Evolutionary conservation across 2,113 vertebrate genomes (phyloP), one percentile per base, ranked within the genome.

Genomic region (Proteles cristata): DNA sequence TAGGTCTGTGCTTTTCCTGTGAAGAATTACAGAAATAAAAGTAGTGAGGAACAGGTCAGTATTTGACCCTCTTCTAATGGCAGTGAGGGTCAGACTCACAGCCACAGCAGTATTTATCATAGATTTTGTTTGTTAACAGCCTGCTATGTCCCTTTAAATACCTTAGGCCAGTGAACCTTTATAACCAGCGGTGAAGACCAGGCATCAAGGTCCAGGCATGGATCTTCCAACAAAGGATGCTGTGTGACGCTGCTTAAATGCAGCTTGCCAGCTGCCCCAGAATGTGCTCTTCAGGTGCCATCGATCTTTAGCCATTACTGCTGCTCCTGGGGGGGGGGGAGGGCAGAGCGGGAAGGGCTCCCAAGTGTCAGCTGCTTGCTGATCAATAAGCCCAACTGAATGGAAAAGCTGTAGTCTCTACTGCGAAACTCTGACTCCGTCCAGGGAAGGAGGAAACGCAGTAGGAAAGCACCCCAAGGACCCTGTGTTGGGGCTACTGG

Each of bases 291-390:
- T 63, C 88, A 96, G 73, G 14, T 87, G 55, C 97, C 97, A 98
- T 97, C 96, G 93, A 97, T 98, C 98, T 97, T 96, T 97, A 89
- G 83, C 82, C 77, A 15, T 96, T 85, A 84, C 83, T 93, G 73
- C 88, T 84, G 26, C 82, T 96, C 23, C 28, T 89, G 21, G 35
- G 73, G 89, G 45, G 17, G 55, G 15, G 83, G 45, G 89, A 35
- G 6, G 55, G 55, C 83, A 35, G 53, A 43, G 11, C 2, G 89
- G 87, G 89, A 96, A 76, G 65, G 31, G 0, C 82, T 97, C 95
- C 17, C 26, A 82, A 71, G 45, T 71, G 61, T 93, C 73, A 93
- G 81, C 92, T 97, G 88, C 81, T 90, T 43, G 45, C 23, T 84
- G 86, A 93, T 98, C 97, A 65, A n/a, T 98, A 93, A 92, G 61